Base-by-base conservation (phyloP, 1,140 invertebrate species). In the Bombus superbus region DNA sequence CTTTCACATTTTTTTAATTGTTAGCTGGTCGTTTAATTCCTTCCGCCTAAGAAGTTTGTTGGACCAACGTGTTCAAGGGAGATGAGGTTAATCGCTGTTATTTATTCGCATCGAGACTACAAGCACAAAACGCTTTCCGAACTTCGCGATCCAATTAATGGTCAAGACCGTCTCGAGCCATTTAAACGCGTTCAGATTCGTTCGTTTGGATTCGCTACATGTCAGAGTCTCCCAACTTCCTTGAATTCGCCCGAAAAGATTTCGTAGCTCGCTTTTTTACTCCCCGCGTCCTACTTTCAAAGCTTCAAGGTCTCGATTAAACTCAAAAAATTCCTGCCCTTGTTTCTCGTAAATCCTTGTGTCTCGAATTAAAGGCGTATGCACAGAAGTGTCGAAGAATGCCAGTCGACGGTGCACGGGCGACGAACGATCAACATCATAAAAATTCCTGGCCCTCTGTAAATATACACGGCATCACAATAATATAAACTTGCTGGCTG, bases 391-490 rank as follows among this genome's bases (percentile, higher is more conserved):
- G 40, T 71, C 69, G 66, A 57, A 80, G 78, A 71, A 69, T 69
- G 25, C 78, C 42, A 28, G 10, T 73, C 42, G 42, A 73, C 32
- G 25, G 25, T 64, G 57, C 40, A 81, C 77, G 68, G 28, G 32
- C 59, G 81, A 66, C 62, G 75, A 79, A 69, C 82, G 90, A 91
- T 92, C 89, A 92, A 92, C 92, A 92, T 92, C 91, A 93, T 93
- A 91, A 93, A 94, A 94, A 94, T 94, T 93, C 91, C 91, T 69
- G 77, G 59, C 88, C 76, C 83, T 92, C 90, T 91, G 72, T 93
- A 94, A 94, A 94, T 94, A 94, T 92, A 93, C 93, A 92, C 75
- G 64, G 44, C 78, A 81, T 80, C 89, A 88, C 86, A 89, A 90
- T 86, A 90, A 90, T 91, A 86, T 90, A 89, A 90, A 88, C 91